Evolutionary conservation across 2,113 vertebrate species (phyloP).

Genomic region (Peucedramus taeniatus): DNA sequence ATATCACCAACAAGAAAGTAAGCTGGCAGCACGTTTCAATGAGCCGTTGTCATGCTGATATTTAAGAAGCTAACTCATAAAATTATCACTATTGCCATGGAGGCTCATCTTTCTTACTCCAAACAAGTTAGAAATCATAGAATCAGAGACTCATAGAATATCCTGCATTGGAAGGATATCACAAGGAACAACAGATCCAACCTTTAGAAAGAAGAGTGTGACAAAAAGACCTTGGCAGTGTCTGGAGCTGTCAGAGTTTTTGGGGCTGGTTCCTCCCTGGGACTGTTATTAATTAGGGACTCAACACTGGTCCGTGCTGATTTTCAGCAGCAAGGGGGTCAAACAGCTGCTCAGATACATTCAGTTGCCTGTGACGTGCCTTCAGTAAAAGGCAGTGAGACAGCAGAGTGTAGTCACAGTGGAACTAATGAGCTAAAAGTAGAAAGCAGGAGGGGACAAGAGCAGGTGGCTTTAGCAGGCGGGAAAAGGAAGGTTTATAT

Average conservation of each 20-base stretch:
- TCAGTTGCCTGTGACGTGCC: neutral
- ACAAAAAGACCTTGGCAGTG: neutral
- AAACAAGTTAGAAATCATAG: neutral
- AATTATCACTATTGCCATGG: neutral
- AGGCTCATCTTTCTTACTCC: neutral
- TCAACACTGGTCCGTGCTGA: accelerated
- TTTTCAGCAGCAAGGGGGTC: neutral
- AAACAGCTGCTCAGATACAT: neutral
- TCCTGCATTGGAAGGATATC: neutral
- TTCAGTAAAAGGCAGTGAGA: neutral
- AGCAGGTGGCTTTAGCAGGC: slow-evolving; percentile 52
- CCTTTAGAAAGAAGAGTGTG: neutral
- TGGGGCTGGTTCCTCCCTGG: neutral
- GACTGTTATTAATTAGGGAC: neutral
- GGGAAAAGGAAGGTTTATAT: slow-evolving; percentile 46
- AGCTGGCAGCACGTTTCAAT: neutral
- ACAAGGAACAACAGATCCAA: neutral
- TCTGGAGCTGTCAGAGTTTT: neutral
- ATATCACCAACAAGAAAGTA: neutral
- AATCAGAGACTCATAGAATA: neutral
- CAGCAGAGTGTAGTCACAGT: neutral
- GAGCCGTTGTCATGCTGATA: neutral
- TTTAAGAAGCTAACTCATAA: slow-evolving; percentile 16
- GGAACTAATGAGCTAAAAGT: slow-evolving; percentile 52
- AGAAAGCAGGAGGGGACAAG: slow-evolving; percentile 41